Evolutionary conservation across 2,113 vertebrate species (phyloP).

Genomic region (Cephalopholis sonnerati): DNA sequence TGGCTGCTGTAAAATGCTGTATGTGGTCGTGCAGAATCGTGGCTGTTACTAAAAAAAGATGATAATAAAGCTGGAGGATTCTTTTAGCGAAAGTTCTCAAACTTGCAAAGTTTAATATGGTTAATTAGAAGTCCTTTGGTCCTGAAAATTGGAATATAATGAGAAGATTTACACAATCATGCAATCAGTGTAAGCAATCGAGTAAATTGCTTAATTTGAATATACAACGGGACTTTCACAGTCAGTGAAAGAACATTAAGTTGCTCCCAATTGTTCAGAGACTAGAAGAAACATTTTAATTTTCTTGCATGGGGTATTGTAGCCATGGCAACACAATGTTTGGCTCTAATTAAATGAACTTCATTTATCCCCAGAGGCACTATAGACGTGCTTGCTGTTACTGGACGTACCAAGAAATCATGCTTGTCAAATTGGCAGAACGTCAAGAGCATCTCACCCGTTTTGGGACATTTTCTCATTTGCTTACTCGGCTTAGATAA

Average conservation of each 20-base stretch:
- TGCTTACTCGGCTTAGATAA: not conserved
- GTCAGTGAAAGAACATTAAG: slow-evolving; percentile 14
- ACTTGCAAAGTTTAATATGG: not conserved
- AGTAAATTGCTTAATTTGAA: slow-evolving; percentile 1
- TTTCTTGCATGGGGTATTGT: not conserved
- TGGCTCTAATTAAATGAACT: slow-evolving; percentile 16
- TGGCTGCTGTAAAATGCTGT: not conserved
- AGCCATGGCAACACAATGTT: slow-evolving; percentile 15
- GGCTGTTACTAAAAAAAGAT: not conserved
- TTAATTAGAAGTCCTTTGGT: not conserved
- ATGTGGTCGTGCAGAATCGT: not conserved
- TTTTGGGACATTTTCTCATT: slow-evolving; percentile 2
- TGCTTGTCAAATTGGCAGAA: not conserved
- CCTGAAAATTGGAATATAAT: slow-evolving; percentile 9
- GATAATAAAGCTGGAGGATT: not conserved
- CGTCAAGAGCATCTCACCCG: not conserved
- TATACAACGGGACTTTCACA: not conserved
- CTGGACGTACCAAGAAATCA: not conserved
- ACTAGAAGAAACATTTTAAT: not conserved
- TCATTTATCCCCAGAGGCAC: not conserved
- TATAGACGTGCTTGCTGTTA: not conserved
- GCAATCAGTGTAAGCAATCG: not conserved
- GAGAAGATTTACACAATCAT: not conserved
- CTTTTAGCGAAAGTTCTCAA: not conserved
- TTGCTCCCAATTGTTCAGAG: not conserved